Percentiles rank a stretch among this genome's conserved stretches.
Evolutionary conservation across 2,888 invertebrate genomes (phyloP).

Genomic region (Asteroscopus sphinx): DNA sequence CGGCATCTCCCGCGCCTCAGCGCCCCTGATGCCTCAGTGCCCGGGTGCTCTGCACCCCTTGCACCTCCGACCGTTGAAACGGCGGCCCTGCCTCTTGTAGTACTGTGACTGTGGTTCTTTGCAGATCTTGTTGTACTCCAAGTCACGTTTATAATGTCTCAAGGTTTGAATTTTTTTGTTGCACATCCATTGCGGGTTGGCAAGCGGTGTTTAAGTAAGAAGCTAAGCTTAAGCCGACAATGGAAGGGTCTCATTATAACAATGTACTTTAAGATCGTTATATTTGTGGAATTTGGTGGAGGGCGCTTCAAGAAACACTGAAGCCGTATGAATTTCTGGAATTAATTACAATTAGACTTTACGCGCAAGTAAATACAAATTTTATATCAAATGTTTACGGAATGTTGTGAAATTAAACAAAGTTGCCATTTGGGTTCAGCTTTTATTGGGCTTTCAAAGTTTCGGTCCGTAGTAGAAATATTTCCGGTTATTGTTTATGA

Average conservation of each 20-base stretch:
- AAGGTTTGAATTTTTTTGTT: conserved; percentile 2
- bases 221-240: conserved; percentile 1
- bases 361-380: conserved; percentile 15
- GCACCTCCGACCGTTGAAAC: no score
- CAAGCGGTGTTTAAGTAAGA: no score
- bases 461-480: no score
- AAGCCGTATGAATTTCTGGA: conserved; percentile 38
- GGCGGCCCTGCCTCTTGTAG: no score
- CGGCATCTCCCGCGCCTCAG: no score
- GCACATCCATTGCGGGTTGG: conserved; percentile 17
- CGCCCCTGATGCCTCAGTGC: no score
- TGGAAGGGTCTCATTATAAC: background rate
- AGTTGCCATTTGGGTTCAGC: no score
- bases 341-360: conserved; percentile 41
- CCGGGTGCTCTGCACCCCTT: no score
- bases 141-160: conserved; percentile 43
- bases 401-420: background rate
- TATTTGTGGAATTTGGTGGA: conserved; percentile 4
- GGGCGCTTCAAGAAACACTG: conserved; percentile 12
- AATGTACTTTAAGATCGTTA: background rate
- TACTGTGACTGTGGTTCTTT: background rate
- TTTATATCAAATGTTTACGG: conserved; percentile 9
- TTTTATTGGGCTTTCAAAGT: no score
- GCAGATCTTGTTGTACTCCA: conserved; percentile 13
- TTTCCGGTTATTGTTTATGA: no score